Evolutionary conservation across 35 echinoderm and acorn worm species (phyloP), one percentile per base, ranked within the genome.

Genomic region (Amphiura filiformis): DNA sequence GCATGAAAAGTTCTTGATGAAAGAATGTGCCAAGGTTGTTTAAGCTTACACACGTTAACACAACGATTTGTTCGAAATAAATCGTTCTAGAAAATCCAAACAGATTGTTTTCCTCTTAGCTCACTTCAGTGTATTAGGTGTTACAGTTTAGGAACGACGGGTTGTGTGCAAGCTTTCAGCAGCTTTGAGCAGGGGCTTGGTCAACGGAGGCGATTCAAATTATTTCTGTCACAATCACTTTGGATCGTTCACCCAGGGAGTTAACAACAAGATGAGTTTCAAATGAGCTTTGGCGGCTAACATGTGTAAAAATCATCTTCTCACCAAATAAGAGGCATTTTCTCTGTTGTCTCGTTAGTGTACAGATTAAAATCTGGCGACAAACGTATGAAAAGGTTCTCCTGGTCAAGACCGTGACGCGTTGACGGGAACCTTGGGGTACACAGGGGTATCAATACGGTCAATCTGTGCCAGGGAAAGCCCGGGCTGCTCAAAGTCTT

Each of bases 251-350:
- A 70, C 61, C 61, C 61, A 26, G 61, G 61, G 61, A 70, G 7
- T 70, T 70, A 23, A n/a, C 61, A 11, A 70, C 61, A n/a, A 70
- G 61, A 70, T 70, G 61, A 70, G 61, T 70, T 70, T 70, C 61
- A 70, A 70, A 70, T 70, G 17, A 70, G 61, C 26, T 70, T 70
- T 70, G 61, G 61, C 61, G 61, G 61, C 61, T 70, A 70, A 70
- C 61, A 70, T 70, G 61, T 70, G 61, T 70, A 70, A 70, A 70
- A 70, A 70, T 70, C 61, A 70, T 70, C 61, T 70, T 70, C 61
- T 70, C 28, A n/a, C 15, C 9, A 70, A 70, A 70, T 70, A 70
- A 18, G 28, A 70, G 61, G 15, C 28, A 70, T 70, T 70, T 70
- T 70, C 61, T 70, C 61, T 70, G 61, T 70, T 70, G 61, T 70